Base-by-base conservation (phyloP, 2,113 vertebrate species). In the Equus przewalskii region DNA sequence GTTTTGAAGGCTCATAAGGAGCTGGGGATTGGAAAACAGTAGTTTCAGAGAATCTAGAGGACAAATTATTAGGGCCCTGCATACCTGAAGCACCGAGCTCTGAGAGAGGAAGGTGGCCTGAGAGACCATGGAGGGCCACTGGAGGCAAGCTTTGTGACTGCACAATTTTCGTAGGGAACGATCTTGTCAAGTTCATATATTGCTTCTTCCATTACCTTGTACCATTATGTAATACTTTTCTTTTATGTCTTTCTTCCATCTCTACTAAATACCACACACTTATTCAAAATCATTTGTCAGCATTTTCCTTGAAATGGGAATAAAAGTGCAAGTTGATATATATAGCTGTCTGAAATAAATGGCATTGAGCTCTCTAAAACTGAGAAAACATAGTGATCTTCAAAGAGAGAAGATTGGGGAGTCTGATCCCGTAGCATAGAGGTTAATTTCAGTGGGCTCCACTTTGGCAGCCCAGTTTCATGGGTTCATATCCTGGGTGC, bases 201-300 rank as follows among this genome's bases (percentile, higher is more conserved):
- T 73, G 12, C 51, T 91, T 73, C 33, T 62, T 83, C 22, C 16
- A 62, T 51, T 41, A 28, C 28, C 75, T 83, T 49, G 64, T 36
- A 30, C 2, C 16, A 7, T 65, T 72, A 21, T 7, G 9, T 36
- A 58, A 21, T 16, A 41, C 7, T 11, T 12, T 65, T 76, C 11
- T 3, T 80, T 91, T n/a, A 30, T 33, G 12, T 33, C 0, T 60
- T 86, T 93, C 1, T 44, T 83, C 46, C 54, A 46, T 3, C 28
- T 26, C 41, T 72, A 62, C n/a, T 83, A 49, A 83, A 80, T 70
- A 62, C 16, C 24, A 87, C 33, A 86, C 3, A 15, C 5, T n/a
- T 28, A 54, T 73, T 94, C 21, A 95, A 87, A 51, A 89, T 72
- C 64, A 85, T 36, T 54, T 95, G 16, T 80, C 64, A 94, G 19